Conservation (phyloP, 2,888 invertebrate genomes). For the Lordiphosa andalusiaca region DNA sequence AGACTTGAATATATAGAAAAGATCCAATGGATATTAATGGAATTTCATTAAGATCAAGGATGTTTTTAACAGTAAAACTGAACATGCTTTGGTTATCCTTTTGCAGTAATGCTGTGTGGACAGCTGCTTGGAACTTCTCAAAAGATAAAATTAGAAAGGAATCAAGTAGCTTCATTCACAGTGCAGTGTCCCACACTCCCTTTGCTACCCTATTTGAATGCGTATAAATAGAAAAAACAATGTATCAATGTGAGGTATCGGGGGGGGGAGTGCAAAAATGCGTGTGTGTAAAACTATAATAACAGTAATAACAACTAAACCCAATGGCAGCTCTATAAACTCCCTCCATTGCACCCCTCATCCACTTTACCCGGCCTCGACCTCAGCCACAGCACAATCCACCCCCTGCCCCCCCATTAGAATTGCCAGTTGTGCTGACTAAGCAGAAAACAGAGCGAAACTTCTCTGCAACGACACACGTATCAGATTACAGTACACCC, state of each 20-base stretch:
- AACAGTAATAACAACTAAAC: constrained; percentile 35
- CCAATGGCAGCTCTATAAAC: constrained; percentile 11
- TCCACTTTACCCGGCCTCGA: neutral
- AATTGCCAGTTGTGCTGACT: constrained; percentile 34
- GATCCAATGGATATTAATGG: no score
- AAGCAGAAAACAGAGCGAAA: constrained; percentile 32
- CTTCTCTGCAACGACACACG: constrained; percentile 38
- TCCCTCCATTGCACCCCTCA: neutral
- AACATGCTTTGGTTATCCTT: no score
- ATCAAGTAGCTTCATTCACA: no score
- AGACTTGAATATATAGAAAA: no score
- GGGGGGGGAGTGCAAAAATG: constrained; percentile 3
- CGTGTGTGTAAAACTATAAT: constrained; percentile 23
- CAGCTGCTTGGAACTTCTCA: no score
- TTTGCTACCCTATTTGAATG: no score
- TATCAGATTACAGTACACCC: constrained; percentile 35
- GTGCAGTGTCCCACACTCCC: no score
- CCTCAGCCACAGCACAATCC: neutral
- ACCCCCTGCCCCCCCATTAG: neutral
- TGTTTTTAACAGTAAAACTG: no score
- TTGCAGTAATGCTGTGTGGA: no score
- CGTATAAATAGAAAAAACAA: constrained; percentile 12
- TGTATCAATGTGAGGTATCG: constrained; percentile 4
- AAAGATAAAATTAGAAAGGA: no score
- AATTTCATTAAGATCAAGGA: no score